Conservation (phyloP, 2,113 vertebrate species). For the Brevimyrus niger region DNA sequence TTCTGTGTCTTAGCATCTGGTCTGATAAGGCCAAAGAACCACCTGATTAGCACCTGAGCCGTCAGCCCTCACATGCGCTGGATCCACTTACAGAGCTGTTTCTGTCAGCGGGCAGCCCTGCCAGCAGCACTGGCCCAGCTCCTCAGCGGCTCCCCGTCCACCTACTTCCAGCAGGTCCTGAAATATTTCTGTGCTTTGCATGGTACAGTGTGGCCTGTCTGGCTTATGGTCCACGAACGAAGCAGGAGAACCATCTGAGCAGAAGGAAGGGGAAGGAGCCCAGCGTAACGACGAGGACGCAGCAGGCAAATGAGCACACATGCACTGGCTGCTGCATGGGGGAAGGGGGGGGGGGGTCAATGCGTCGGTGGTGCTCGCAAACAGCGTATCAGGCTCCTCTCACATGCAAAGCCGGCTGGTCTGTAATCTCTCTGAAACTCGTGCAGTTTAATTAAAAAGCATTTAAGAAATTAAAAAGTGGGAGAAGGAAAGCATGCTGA, state of each 20-base stretch:
- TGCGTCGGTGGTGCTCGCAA: too few species aligned
- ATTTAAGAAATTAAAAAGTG: slow-evolving; percentile 14
- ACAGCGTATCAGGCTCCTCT: neutral
- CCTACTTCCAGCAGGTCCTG: neutral
- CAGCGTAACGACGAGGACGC: neutral
- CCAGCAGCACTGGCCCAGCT: neutral
- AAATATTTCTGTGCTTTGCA: neutral
- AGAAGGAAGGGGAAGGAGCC: neutral
- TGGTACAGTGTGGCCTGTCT: neutral
- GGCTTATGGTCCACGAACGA: neutral
- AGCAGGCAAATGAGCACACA: neutral
- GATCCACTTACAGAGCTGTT: neutral
- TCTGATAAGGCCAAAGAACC: neutral
- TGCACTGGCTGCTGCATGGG: neutral
- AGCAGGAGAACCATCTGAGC: neutral
- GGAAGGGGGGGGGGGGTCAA: too few species aligned
- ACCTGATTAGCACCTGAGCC: neutral
- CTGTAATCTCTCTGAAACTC: neutral
- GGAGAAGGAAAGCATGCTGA: neutral
- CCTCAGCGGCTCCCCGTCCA: neutral
- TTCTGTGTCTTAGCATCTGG: neutral
- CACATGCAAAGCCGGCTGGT: neutral
- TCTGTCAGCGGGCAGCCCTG: neutral
- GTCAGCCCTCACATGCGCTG: neutral
- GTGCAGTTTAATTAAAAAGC: neutral